Conservation (phyloP, 1,140 invertebrate species). For the Parasteatoda tepidariorum region DNA sequence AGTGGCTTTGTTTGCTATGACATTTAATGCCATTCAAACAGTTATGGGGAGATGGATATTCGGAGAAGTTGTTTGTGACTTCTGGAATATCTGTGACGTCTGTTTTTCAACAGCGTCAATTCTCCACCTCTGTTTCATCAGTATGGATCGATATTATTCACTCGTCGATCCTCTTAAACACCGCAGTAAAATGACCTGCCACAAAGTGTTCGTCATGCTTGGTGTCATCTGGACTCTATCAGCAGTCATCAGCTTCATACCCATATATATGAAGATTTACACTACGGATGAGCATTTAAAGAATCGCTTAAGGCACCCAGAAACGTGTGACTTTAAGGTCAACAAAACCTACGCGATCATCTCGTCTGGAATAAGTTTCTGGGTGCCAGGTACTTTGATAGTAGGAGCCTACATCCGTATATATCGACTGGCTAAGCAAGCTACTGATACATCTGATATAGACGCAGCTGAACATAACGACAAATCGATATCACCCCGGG, state of each 20-base stretch:
- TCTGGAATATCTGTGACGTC: constrained; percentile 95
- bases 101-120: constrained; percentile 96
- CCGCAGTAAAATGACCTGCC: constrained; percentile 87
- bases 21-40: constrained; percentile 93
- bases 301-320: constrained; percentile 74
- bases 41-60: constrained; percentile 87
- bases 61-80: constrained; percentile 87
- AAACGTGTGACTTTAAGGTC: constrained; percentile 88
- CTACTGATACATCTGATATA: constrained; percentile 84
- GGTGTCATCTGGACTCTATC: constrained; percentile 91
- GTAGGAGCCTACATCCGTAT: constrained; percentile 90
- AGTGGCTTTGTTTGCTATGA: constrained; percentile 92
- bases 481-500: constrained; percentile 23
- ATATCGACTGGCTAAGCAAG: constrained; percentile 90
- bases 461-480: constrained; percentile 28
- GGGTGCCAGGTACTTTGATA: constrained; percentile 97
- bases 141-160: constrained; percentile 90
- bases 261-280: constrained; percentile 94
- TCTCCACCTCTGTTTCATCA: constrained; percentile 93
- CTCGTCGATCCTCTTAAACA: constrained; percentile 90
- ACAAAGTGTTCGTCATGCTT: constrained; percentile 89
- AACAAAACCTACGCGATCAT: constrained; percentile 90
- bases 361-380: constrained; percentile 94
- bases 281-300: constrained; percentile 81
- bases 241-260: constrained; percentile 91